Conservation (phyloP, 2,113 vertebrate species). For the Crotalus horridus region DNA sequence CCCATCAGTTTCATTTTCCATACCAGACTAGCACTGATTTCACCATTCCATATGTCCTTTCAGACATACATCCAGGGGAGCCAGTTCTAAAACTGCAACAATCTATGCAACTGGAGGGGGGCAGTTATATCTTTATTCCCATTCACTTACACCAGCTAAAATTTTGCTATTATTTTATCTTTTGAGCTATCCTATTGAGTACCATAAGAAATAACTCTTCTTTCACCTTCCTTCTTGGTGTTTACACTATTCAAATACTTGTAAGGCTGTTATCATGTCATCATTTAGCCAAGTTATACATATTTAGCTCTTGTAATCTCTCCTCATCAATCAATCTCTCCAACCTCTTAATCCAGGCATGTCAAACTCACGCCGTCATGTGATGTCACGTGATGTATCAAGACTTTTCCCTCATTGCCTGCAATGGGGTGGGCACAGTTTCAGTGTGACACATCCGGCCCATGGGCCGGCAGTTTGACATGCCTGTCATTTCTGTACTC, state of each 20-base stretch:
- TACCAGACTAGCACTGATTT: background rate
- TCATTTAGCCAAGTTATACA: conserved; percentile 38
- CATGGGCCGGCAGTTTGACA: too few species aligned
- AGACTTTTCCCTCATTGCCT: too few species aligned
- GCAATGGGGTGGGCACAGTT: too few species aligned
- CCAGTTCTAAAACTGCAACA: rapidly evolving
- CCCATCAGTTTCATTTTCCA: background rate
- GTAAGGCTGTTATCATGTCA: background rate
- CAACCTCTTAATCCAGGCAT: conserved; percentile 19
- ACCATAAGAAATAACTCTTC: conserved; percentile 25
- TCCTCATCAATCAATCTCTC: conserved; percentile 40
- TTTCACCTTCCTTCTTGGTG: conserved; percentile 20
- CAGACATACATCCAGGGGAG: background rate
- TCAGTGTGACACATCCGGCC: too few species aligned
- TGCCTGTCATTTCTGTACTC: conserved; percentile 30
- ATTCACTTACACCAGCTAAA: background rate
- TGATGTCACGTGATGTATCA: too few species aligned
- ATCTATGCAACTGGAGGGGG: background rate
- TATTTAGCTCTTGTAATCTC: conserved; percentile 50
- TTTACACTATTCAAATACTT: conserved; percentile 43
- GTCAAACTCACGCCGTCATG: too few species aligned
- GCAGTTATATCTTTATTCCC: background rate
- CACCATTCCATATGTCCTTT: background rate
- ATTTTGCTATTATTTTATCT: conserved; percentile 8
- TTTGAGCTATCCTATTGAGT: conserved; percentile 22